Evolutionary conservation across 2,888 invertebrate species (phyloP).

Genomic region (Parnassius orleans): DNA sequence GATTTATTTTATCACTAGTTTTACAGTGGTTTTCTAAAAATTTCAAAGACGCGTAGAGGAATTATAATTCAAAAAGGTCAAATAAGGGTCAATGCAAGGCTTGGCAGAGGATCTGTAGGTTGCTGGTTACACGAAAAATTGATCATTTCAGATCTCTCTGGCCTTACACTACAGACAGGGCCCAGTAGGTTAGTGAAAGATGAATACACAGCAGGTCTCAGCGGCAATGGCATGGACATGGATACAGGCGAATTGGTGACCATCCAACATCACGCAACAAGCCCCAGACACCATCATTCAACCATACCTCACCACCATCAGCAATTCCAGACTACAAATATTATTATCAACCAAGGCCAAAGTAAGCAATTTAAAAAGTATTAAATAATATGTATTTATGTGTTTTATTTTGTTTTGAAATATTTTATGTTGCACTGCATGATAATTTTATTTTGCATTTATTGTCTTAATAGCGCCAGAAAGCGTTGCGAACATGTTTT

Average conservation of each 20-base stretch:
- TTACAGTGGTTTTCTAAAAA: background rate
- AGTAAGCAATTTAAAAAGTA: conserved; percentile 48
- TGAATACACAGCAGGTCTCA: conserved; percentile 91
- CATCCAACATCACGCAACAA: conserved; percentile 76
- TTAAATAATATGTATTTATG: conserved; percentile 21
- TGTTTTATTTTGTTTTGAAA: conserved; percentile 32
- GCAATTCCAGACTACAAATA: conserved; percentile 69
- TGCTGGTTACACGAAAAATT: conserved; percentile 19
- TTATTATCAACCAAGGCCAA: conserved; percentile 74
- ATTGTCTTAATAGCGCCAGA: conserved; percentile 66
- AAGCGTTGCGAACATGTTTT: conserved; percentile 74
- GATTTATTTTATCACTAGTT: conserved; percentile 14
- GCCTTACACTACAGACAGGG: conserved; percentile 92
- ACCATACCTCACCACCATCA: conserved; percentile 71
- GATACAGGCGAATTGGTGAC: conserved; percentile 73
- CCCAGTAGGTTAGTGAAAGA: conserved; percentile 94
- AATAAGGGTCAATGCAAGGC: background rate
- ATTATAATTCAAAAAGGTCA: background rate
- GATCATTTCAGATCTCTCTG: conserved; percentile 89
- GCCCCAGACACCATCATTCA: conserved; percentile 71
- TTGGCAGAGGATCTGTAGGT: background rate
- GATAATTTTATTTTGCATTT: conserved; percentile 41
- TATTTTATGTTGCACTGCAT: conserved; percentile 54
- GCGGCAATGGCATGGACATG: conserved; percentile 82
- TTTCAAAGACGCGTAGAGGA: background rate